Percentiles rank a stretch among this genome's conserved stretches.
phyloP scores from a whole-genome alignment of 2,797 vertebrate species.

The Gymnoscopelus microlampas region DNA sequence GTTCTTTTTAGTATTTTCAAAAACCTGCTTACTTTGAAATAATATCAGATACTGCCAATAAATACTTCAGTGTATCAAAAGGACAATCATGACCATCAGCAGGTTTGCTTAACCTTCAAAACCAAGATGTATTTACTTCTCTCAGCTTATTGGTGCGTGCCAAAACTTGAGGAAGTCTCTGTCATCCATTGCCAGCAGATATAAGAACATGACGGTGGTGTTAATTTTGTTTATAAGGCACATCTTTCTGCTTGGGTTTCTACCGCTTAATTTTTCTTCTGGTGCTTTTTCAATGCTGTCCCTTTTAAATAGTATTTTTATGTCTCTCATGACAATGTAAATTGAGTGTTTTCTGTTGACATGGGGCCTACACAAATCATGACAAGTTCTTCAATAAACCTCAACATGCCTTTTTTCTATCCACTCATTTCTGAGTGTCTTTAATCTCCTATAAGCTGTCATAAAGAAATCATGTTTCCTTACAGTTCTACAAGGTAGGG shows the following conservation, averaged over 20 bases:
- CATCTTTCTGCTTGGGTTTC: constrained; percentile 18
- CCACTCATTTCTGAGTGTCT: constrained; percentile 45
- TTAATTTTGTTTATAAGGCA: constrained; percentile 22
- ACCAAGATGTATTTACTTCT: background rate
- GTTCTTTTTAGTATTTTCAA: background rate
- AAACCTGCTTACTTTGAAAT: constrained; percentile 3
- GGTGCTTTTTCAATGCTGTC: constrained; percentile 43
- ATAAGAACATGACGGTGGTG: constrained; percentile 7
- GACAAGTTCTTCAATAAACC: constrained; percentile 72
- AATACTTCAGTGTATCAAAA: constrained; percentile 33
- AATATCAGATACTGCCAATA: constrained; percentile 39
- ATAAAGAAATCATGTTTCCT: constrained; percentile 55
- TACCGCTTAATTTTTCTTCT: constrained; percentile 27
- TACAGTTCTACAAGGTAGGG: constrained; percentile 33
- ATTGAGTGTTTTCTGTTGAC: constrained; percentile 27
- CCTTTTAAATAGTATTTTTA: constrained; percentile 29
- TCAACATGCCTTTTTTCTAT: constrained; percentile 69
- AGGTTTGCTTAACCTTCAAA: constrained; percentile 19
- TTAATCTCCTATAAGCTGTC: constrained; percentile 34
- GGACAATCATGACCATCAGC: background rate
- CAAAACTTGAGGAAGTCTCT: constrained; percentile 51
- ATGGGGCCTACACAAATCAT: constrained; percentile 57
- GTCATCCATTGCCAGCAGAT: constrained; percentile 35
- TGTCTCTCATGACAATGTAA: background rate
- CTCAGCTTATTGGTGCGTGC: constrained; percentile 46